Percentiles rank a stretch among this genome's conserved stretches.
Evolutionary conservation across 2,797 vertebrate species (phyloP).

Genomic region (Dermochelys coriacea): DNA sequence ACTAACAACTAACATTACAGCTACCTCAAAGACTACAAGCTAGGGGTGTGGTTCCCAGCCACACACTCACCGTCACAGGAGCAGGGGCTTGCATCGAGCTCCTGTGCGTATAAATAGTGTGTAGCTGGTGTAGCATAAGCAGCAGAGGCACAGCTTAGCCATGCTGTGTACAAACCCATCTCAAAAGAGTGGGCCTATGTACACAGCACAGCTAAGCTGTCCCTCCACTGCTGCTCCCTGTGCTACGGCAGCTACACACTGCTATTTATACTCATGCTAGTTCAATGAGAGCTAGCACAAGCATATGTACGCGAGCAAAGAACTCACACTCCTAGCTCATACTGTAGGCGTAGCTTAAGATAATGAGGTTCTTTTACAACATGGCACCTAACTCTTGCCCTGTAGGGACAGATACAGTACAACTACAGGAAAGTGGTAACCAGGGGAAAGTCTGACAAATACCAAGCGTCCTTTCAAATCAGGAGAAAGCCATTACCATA

Average conservation of each 20-base stretch:
- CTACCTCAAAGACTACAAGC: background rate
- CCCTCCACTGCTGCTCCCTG: background rate
- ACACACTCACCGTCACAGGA: too few relatives aligned
- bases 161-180: background rate
- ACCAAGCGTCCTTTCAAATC: conserved; percentile 34
- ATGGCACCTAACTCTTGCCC: background rate
- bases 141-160: background rate
- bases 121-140: background rate
- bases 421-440: background rate
- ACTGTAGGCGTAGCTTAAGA: background rate
- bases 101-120: background rate
- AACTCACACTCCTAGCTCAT: background rate
- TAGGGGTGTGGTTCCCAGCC: background rate
- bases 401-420: background rate
- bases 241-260: background rate
- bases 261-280: background rate
- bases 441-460: conserved; percentile 55
- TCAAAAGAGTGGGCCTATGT: background rate
- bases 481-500: conserved; percentile 52
- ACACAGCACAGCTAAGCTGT: background rate
- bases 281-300: background rate
- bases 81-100: background rate
- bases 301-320: background rate
- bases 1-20: background rate
- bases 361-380: background rate